Conservation (phyloP, 2,888 invertebrate species). For the Acanthococcus lagerstroemiae region DNA sequence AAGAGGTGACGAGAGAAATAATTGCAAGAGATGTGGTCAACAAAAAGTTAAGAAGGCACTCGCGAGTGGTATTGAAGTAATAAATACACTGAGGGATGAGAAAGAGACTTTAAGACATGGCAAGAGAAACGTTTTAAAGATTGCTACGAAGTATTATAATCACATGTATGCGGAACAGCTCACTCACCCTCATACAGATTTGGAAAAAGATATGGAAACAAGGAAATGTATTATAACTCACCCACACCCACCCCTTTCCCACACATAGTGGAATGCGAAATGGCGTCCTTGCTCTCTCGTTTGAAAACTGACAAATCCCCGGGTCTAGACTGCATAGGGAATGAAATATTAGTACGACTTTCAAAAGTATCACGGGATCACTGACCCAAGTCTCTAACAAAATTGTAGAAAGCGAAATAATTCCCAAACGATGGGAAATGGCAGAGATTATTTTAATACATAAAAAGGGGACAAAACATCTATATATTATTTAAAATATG, state of each 20-base stretch:
- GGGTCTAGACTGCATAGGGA: not conserved
- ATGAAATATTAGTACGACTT: not conserved
- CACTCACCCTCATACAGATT: not conserved
- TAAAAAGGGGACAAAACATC: conserved; percentile 1
- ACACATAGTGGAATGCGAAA: not conserved
- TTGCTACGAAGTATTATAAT: not conserved
- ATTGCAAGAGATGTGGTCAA: no score
- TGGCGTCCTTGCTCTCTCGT: not conserved
- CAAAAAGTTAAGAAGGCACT: not conserved
- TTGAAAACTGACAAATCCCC: not conserved
- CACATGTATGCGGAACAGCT: not conserved
- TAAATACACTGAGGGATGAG: not conserved
- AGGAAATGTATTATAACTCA: no score
- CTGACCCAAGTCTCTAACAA: not conserved
- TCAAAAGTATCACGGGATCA: not conserved
- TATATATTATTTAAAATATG: no score
- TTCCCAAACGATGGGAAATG: not conserved
- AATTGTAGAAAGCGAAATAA: not conserved
- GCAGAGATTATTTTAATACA: not conserved
- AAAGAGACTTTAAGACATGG: not conserved
- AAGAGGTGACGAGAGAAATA: not conserved
- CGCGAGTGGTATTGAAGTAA: not conserved
- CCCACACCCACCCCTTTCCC: not conserved
- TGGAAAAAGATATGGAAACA: no score
- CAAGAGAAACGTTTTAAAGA: not conserved